Base-by-base conservation (phyloP, 2,888 invertebrate species). In the Pomacea canaliculata region DNA sequence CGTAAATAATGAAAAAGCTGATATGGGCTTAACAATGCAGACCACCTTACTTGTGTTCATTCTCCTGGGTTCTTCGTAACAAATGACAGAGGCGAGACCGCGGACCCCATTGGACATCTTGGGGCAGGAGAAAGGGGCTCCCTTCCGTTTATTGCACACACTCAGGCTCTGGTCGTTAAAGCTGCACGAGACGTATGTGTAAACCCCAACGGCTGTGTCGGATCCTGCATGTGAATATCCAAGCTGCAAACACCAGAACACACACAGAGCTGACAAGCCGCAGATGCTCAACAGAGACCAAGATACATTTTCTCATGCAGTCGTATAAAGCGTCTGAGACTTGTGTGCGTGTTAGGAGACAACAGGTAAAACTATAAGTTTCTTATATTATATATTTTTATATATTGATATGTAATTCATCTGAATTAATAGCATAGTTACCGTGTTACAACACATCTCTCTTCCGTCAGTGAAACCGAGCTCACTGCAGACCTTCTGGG, bases 401-500 rank as follows among this genome's bases (percentile, higher is more conserved):
- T 37, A 37, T 37, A 5, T 37, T 0, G n/a, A n/a, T n/a, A 37
- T 37, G 5, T 5, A 37, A 37, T 37, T 37, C 5, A 37, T 37
- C 37, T 37, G 37, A 37, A 37, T 37, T 37, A 23, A 16, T 56
- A 56, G 12, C 19, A 3, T 8, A 7, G 49, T 51, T 16, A 69
- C 69, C 59, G 27, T 18, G 37, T 62, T 78, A 5, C 76, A 23
- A 7, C n/a, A 27, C 46, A 77, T 46, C 3, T 80, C 78, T 37
- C 66, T 73, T 13, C 83, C 83, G 67, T 80, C 76, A n/a, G 63
- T 66, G 62, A 76, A 83, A 18, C 82, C 82, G 16, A 83, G 74
- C 37, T 83, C 81, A 59, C 69, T 65, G 73, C 87, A 87, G 12
- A 81, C 81, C 9, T 84, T 82, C 65, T 76, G 78, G n/a, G 86